Base-by-base conservation (phyloP, 2,888 invertebrate species). In the Bombylius major region DNA sequence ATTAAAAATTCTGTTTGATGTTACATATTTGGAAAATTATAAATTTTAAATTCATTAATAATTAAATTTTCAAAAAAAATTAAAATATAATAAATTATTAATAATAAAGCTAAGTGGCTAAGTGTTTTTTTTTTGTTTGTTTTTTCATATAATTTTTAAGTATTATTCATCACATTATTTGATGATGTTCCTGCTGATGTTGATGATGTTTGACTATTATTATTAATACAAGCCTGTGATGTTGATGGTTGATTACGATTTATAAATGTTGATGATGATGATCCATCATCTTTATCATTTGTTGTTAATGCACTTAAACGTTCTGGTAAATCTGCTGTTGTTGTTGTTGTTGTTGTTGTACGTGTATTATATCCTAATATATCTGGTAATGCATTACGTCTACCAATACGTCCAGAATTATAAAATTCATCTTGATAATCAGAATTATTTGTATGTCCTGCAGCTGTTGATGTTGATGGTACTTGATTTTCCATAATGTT, bases 311-410 rank as follows among this genome's bases (percentile, higher is more conserved):
- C 82, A 70, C 86, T 83, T 66, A 92, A 76, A 65, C 83, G 79
- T 56, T 82, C 80, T 5, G 91, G 86, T 64, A 93, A 78, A 69
- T 89, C 88, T 9, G 87, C 86, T 4, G 87, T 86, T 39, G 51
- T 45, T 57, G 83, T 81, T 60, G 85, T 80, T n/a, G n/a, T n/a
- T 45, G 57, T 48, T 57, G 83, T 81, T 60, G 85, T 80, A 62
- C 82, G 78, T 42, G 84, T 82, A 65, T 86, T 84, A 66, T 83
- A 82, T 53, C 87, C 84, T 64, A 84, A 76, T 63, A 92, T 89
- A 70, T 92, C 88, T 3, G 90, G 87, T 77, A 94, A 77, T 51
- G 93, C 93, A 76, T 94, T 94, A 62, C 93, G 77, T 55, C 93
- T 79, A 23, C 93, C 93, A 42, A 91, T 90, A 61, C 93, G 80